Evolutionary conservation across 2,888 invertebrate genomes (phyloP), one percentile per base, ranked within the genome.

Genomic region (Steinernema carpocapsae): DNA sequence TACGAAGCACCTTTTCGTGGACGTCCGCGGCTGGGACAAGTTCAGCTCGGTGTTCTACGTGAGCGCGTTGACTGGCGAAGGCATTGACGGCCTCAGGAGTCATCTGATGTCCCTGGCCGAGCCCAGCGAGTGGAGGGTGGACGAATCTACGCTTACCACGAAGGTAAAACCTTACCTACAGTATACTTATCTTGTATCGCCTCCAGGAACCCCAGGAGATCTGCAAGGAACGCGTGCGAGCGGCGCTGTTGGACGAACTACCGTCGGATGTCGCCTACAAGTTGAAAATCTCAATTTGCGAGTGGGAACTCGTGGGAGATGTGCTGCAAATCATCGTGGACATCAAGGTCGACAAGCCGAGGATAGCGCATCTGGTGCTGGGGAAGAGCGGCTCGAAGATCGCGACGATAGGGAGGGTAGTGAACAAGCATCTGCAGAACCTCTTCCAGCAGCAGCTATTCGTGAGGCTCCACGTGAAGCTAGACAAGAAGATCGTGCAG

Each of bases 11-110:
- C 79, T 83, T 14, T 86, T 88, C 26, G 75, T 77, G 70, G 77
- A 86, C 32, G 85, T 87, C 74, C 80, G 80, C 73, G 91, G 92
- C 7, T 93, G 93, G 92, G 91, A 91, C n/a, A 88, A 92, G 80
- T 99, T 99, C 88, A 91, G 91, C 32, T 92, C 93, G 87, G 92
- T 97, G 12, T 97, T 97, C 88, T 92, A 96, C 90, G 91, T 78
- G 2, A 71, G 71, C 51, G 72, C 73, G 1, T 26, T 46, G 46
- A 83, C 76, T 17, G 83, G 84, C 42, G 83, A 85, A 71, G 86
- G 86, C 10, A 77, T 86, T 22, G 85, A 87, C 71, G 78, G 76
- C 24, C 76, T 86, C n/a, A 74, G 86, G 24, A 71, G 74, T 7
- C 80, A 85, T 77, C 75, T 84, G 51, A 74, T 77, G 72, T 72